A percentile compares a stretch with the other conserved stretches of the same genome.
Conservation (phyloP, 2,797 vertebrate species). For the Phoebastria nigripes region DNA sequence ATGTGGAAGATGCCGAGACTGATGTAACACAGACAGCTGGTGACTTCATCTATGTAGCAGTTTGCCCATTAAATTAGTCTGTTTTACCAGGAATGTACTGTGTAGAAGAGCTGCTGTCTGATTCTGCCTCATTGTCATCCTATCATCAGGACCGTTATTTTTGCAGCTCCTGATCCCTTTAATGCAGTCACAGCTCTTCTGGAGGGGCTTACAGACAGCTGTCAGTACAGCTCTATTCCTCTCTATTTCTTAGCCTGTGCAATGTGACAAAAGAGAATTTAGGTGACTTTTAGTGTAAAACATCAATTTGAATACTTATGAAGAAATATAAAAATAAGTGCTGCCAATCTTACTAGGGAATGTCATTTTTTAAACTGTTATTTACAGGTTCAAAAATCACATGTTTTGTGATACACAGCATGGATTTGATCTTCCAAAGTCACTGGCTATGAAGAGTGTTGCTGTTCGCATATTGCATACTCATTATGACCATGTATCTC, state of each 20-base stretch:
- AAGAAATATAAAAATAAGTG: neutral
- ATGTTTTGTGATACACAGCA: constrained; percentile 71
- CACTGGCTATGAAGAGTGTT: constrained; percentile 76
- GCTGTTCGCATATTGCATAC: constrained; percentile 85
- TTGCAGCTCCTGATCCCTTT: neutral
- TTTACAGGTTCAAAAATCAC: constrained; percentile 78
- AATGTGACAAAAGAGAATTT: neutral
- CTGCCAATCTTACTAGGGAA: neutral
- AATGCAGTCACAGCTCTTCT: neutral
- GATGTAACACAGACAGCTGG: neutral
- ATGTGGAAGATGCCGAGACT: neutral
- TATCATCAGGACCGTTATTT: neutral
- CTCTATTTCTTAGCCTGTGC: neutral
- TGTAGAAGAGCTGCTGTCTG: neutral
- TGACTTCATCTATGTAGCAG: neutral
- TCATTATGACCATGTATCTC: constrained; percentile 85
- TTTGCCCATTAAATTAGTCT: neutral
- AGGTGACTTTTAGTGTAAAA: neutral
- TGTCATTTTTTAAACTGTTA: neutral
- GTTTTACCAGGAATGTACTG: neutral
- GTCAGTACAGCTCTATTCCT: neutral
- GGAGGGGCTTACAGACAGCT: neutral
- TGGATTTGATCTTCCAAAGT: constrained; percentile 84
- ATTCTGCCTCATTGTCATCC: neutral
- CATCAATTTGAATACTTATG: neutral